A percentile compares a stretch with the other conserved stretches of the same genome.
Conservation (phyloP, 2,113 vertebrate genomes). For the Orycteropus afer region DNA sequence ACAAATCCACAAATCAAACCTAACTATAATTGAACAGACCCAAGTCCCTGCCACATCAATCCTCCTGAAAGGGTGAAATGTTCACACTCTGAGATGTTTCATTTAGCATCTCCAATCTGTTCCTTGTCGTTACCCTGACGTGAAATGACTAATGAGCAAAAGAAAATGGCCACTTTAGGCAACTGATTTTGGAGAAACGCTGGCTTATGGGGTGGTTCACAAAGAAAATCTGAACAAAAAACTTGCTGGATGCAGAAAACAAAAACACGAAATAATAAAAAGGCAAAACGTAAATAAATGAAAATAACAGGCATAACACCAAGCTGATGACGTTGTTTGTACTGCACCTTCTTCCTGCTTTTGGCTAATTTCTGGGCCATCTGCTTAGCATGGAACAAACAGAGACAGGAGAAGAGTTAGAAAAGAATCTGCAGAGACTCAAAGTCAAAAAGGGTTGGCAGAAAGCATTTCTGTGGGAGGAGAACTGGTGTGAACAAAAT, state of each 20-base stretch:
- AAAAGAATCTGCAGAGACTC: slow-evolving; percentile 84
- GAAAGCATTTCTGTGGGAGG: not conserved
- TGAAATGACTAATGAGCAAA: slow-evolving; percentile 90
- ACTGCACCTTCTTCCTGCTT: slow-evolving; percentile 99
- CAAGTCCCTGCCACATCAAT: slow-evolving; percentile 69
- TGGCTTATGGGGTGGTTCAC: slow-evolving; percentile 78
- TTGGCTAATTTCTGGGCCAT: slow-evolving; percentile 99
- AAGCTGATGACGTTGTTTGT: slow-evolving; percentile 90
- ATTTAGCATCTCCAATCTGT: slow-evolving; percentile 82
- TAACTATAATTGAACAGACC: slow-evolving; percentile 62
- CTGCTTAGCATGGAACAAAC: slow-evolving; percentile 97
- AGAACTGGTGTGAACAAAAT: not conserved
- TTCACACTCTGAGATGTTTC: slow-evolving; percentile 51
- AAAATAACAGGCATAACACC: slow-evolving; percentile 87
- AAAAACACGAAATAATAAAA: slow-evolving; percentile 82
- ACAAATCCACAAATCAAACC: slow-evolving; percentile 73
- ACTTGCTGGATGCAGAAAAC: slow-evolving; percentile 94
- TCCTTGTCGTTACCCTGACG: slow-evolving; percentile 79
- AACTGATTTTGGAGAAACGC: slow-evolving; percentile 81
- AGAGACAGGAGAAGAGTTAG: slow-evolving; percentile 95
- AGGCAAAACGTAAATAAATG: slow-evolving; percentile 81
- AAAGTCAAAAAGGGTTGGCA: slow-evolving; percentile 76
- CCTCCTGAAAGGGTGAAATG: slow-evolving; percentile 67
- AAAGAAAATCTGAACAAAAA: slow-evolving; percentile 84
- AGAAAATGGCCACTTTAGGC: slow-evolving; percentile 83